Percentiles rank a stretch among this genome's conserved stretches.
These are phyloP conservation scores for Protodeltote pygarga DNA, from an alignment of 2,888 invertebrate genomes.

Conservation along the genomic window DNA sequence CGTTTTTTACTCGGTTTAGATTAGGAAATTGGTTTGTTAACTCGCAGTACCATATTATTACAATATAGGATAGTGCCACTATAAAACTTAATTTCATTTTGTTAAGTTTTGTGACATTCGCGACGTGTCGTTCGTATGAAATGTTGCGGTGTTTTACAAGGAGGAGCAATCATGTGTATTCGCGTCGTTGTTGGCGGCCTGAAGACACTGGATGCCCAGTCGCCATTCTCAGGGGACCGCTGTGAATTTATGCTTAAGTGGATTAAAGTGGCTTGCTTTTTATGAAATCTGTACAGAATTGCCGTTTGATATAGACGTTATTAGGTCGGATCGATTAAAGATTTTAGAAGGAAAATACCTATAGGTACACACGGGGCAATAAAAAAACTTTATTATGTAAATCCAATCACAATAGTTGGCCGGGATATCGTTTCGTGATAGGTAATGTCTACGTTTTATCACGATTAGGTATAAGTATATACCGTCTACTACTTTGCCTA, in stretches of 20 bases:
- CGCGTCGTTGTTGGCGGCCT: conserved; percentile 55
- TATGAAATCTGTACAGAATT: conserved; percentile 68
- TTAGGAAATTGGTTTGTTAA: conserved; percentile 35
- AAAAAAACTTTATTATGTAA: no score
- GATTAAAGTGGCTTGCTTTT: conserved; percentile 79
- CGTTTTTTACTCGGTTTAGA: conserved; percentile 25
- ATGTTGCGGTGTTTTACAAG: conserved; percentile 62
- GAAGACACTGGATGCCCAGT: conserved; percentile 60
- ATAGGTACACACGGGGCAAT: no score
- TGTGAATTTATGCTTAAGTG: conserved; percentile 76
- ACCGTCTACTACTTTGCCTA: no score
- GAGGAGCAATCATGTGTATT: conserved; percentile 54
- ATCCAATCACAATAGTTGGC: no score
- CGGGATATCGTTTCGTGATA: no score
- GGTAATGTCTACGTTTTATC: no score
- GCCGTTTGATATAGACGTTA: conserved; percentile 69
- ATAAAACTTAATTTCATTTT: conserved; percentile 65
- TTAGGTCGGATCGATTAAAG: conserved; percentile 70
- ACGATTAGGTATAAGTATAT: no score
- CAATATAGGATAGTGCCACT: conserved; percentile 51
- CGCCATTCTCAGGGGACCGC: conserved; percentile 66
- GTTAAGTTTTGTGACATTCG: conserved; percentile 30
- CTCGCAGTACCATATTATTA: conserved; percentile 59
- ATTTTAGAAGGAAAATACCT: no score
- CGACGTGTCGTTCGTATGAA: conserved; percentile 69